Conservation (phyloP, 2,888 invertebrate genomes). For the Acheta domesticus region DNA sequence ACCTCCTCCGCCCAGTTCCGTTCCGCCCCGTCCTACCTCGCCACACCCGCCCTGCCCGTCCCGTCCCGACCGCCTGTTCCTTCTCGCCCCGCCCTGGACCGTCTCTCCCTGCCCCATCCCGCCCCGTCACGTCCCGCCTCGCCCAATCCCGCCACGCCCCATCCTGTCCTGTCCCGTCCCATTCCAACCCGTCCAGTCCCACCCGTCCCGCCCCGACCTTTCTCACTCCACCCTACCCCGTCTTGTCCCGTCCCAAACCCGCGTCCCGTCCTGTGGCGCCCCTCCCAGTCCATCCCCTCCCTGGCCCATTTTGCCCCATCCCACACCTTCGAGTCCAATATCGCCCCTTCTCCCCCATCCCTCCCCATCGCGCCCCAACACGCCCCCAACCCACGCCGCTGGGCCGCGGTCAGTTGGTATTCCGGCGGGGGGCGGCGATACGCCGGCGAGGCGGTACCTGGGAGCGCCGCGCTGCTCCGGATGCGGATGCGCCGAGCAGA, state of each 20-base stretch:
- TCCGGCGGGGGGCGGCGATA: too few species aligned
- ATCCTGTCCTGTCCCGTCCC: background rate
- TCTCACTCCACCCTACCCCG: background rate
- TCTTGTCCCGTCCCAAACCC: background rate
- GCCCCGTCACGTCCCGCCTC: background rate
- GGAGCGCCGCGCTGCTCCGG: too few species aligned
- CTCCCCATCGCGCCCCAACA: too few species aligned
- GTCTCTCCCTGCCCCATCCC: background rate
- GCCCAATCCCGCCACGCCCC: background rate
- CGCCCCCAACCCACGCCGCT: too few species aligned
- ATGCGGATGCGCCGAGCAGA: too few species aligned
- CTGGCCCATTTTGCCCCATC: background rate
- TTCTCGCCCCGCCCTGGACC: background rate
- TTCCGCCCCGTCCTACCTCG: background rate
- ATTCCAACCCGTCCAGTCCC: background rate
- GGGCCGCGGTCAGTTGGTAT: too few species aligned
- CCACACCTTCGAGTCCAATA: background rate
- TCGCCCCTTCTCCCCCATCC: background rate
- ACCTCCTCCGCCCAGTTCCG: background rate
- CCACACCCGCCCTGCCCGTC: background rate
- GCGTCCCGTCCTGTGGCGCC: too few species aligned
- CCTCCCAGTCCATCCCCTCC: background rate
- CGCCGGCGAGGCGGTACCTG: too few species aligned
- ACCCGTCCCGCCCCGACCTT: background rate
- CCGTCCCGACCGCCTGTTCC: background rate